Percentiles rank a stretch among this genome's conserved stretches.
Evolutionary conservation across 2,888 invertebrate genomes (phyloP).

Genomic region (Apodemia duryi): DNA sequence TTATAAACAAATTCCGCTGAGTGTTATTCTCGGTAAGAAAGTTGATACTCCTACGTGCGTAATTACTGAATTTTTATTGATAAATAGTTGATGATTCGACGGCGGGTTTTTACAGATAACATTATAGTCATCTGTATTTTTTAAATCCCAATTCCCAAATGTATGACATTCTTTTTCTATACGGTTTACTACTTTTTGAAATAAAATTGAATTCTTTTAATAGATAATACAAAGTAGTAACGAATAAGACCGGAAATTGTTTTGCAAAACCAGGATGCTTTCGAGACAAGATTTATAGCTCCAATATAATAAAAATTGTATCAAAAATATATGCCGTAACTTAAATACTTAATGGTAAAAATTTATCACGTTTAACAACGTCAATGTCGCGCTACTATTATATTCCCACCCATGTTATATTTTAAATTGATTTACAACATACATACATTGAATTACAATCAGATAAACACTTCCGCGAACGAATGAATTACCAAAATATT

Average conservation of each 20-base stretch:
- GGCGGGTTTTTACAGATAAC: too few relatives aligned
- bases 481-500: slow-evolving; percentile 61
- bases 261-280: too few relatives aligned
- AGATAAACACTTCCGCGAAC: slow-evolving; percentile 66
- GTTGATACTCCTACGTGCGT: slow-evolving; percentile 8
- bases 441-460: slow-evolving; percentile 35
- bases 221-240: too few relatives aligned
- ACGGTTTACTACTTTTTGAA: too few relatives aligned
- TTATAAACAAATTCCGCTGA: slow-evolving; percentile 30
- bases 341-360: neutral
- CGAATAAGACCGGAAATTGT: too few relatives aligned
- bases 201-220: too few relatives aligned
- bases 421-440: slow-evolving; percentile 16
- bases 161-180: too few relatives aligned
- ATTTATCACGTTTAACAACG: neutral
- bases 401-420: slow-evolving; percentile 36
- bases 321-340: neutral
- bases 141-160: too few relatives aligned
- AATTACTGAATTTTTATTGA: neutral
- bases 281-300: too few relatives aligned
- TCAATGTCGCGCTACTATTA: slow-evolving; percentile 23
- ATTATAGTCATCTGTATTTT: too few relatives aligned
- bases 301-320: neutral
- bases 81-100: neutral
- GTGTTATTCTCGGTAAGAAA: slow-evolving; percentile 1